Base-by-base conservation (phyloP, 2,888 invertebrate genomes). In the Lottia gigantea region DNA sequence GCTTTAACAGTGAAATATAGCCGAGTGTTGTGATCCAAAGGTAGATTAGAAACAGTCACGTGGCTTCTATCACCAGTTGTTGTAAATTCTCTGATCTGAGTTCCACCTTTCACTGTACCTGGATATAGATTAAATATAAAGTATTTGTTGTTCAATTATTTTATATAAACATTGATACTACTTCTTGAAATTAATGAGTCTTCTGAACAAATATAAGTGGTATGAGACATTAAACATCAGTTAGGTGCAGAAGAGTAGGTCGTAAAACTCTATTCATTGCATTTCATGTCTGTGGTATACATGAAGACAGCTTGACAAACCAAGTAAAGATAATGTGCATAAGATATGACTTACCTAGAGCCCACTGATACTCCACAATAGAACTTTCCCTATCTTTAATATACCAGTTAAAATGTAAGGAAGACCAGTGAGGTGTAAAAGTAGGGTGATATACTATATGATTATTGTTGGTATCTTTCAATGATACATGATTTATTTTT, bases 1-100 rank as follows among this genome's bases (percentile, higher is more conserved):
- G 81, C 81, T 19, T 78, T 71, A n/a, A 82, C 80, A 14, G 81
- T 80, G 45, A 82, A 66, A 64, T 75, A 77, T 12, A 82, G 73
- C 19, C 68, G 68, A 15, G 78, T 72, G 62, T 76, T 76, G 66
- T 81, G 80, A 7, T 72, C 71, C n/a, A 81, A 75, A 11, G 66
- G 68, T 26, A 80, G 68, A n/a, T 74, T 72, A 19, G 71, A 71
- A 16, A 73, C 72, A 31, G 68, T 68, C 3, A 76, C 80, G 74
- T 79, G 80, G 2, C 72, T 77, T 19, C 73, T 71, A 40, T 64
- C 66, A 15, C 82, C 81, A 11, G 77, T 78, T 64, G 75, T 78
- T 40, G 47, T 68, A 67, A 75, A 79, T 6, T 62, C 66, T 62
- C 78, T 78, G 2, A 78, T 71, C 63, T 78, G 79, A 0, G 76